Evolutionary conservation across 2,888 invertebrate genomes (phyloP), one percentile per base, ranked within the genome.

Genomic region (Stenurella melanura): DNA sequence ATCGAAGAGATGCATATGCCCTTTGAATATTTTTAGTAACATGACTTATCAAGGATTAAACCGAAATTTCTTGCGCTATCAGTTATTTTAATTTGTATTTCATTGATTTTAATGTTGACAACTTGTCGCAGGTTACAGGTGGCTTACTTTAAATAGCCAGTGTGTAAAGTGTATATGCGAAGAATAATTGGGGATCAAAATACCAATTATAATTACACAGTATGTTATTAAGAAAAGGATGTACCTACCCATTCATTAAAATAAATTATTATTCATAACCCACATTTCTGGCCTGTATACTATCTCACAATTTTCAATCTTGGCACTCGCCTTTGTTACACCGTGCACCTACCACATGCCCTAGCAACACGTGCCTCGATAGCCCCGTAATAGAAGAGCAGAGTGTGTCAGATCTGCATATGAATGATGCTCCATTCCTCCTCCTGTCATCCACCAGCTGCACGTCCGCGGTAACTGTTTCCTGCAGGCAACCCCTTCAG

Each of bases 371-470:
- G 70, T 70, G 70, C 18, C 30, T 34, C 21, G 17, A 34, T 34
- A 56, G n/a, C 56, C 42, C 60, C 42, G 42, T 56, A 70, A 70
- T 70, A 34, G 67, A 21, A 19, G n/a, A 19, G 61, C 26, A 9
- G 30, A 19, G 42, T 67, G 50, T 57, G 63, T 54, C 71, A 66
- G 72, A 80, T 82, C 82, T 82, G 82, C 82, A 82, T 82, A 78
- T 82, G 82, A 82, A 82, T 82, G 80, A 80, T 80, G 74, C 67
- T 60, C 61, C 54, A 67, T 30, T 72, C 80, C 78, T 73, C 80
- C 80, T 75, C 75, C 80, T 82, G 80, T 80, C 81, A 80, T 79
- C 73, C 66, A 70, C 82, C 79, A 80, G 66, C 77, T 74, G 67
- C 71, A 77, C 72, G 72, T 72, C 30, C 61, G 66, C 60, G 71